Percentiles rank a stretch among this genome's conserved stretches.
phyloP scores from a whole-genome alignment of 2,797 vertebrate species.

The Perdix hodgsoniae region DNA sequence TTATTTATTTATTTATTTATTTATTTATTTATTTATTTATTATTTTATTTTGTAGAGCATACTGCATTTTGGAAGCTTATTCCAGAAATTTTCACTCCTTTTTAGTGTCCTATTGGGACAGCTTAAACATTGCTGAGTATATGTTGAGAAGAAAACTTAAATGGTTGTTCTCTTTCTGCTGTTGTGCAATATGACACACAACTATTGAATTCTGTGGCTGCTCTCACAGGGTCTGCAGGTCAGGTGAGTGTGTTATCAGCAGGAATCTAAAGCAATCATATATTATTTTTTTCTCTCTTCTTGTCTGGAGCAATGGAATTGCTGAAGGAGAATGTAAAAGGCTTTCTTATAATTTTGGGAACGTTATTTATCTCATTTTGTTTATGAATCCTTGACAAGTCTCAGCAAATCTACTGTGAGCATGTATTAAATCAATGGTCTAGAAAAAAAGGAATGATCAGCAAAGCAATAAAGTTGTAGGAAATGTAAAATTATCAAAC shows the following conservation, averaged over 20 bases:
- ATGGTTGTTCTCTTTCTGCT: background rate
- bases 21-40: no score
- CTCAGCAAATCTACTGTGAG: background rate
- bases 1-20: no score
- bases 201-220: background rate
- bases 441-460: background rate
- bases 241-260: background rate
- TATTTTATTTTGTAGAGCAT: background rate
- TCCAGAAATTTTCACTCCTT: background rate
- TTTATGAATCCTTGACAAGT: background rate
- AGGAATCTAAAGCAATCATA: background rate
- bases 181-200: rapidly evolving
- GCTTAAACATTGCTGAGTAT: rapidly evolving
- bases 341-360: background rate
- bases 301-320: background rate
- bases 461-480: background rate
- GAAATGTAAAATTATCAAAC: background rate
- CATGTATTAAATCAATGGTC: background rate
- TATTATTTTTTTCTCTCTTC: background rate
- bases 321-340: background rate
- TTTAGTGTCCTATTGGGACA: background rate
- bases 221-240: background rate
- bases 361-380: background rate
- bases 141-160: background rate
- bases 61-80: background rate